Conservation (phyloP, 2,113 vertebrate genomes). For the Candoia aspera region DNA sequence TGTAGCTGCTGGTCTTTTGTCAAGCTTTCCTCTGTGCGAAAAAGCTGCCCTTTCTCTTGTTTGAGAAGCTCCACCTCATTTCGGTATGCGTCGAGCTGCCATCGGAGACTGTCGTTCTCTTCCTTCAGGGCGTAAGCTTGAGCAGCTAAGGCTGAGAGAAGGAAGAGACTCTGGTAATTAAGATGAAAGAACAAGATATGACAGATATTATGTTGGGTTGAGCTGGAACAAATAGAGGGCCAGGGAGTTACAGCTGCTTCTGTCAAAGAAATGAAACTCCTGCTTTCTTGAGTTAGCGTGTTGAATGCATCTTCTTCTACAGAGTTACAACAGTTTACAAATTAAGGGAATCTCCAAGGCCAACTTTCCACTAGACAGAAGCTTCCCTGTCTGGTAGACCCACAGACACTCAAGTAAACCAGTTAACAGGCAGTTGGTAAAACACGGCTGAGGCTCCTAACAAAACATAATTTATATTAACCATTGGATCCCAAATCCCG, state of each 20-base stretch:
- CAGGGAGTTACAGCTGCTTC: background rate
- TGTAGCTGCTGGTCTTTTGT: slow-evolving; percentile 84
- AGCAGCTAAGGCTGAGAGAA: slow-evolving; percentile 78
- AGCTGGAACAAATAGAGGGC: slow-evolving; percentile 35
- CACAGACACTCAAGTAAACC: background rate
- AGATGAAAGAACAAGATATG: slow-evolving; percentile 32
- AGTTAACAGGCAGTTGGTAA: background rate
- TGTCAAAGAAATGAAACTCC: background rate
- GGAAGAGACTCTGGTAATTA: slow-evolving; percentile 40
- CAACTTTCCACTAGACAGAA: background rate
- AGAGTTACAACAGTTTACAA: background rate
- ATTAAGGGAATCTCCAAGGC: background rate
- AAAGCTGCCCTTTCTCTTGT: slow-evolving; percentile 84
- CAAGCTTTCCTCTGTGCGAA: slow-evolving; percentile 81
- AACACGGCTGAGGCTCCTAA: background rate
- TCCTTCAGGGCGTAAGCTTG: slow-evolving; percentile 88
- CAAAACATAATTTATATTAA: background rate
- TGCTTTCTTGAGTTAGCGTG: background rate
- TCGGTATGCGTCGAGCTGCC: slow-evolving; percentile 94
- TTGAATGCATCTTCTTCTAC: background rate
- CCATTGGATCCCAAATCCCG: background rate
- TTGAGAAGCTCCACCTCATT: slow-evolving; percentile 94
- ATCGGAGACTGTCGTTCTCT: slow-evolving; percentile 95
- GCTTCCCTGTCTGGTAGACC: background rate
- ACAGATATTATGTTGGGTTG: slow-evolving; percentile 24